Percentiles rank a stretch among this genome's conserved stretches.
These are phyloP conservation scores for Leptinotarsa peninsularis DNA, from an alignment of 2,888 invertebrate species.

Conservation along the genomic window DNA sequence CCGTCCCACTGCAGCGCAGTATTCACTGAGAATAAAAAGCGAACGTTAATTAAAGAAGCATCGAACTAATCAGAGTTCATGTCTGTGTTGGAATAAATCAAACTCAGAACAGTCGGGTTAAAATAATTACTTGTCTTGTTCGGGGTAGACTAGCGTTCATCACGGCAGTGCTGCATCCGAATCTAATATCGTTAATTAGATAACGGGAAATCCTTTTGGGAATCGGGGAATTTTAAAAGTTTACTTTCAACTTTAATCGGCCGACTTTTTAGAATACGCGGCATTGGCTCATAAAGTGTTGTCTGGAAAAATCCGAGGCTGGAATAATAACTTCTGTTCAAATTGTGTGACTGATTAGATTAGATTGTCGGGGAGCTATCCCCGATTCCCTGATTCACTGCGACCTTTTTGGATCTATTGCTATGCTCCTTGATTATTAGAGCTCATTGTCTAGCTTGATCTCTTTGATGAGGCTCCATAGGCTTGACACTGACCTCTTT, in stretches of 20 bases:
- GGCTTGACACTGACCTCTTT: too few species aligned
- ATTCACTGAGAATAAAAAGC: constrained; percentile 62
- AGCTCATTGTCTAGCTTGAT: too few species aligned
- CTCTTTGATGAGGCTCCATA: too few species aligned
- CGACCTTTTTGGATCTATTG: too few species aligned
- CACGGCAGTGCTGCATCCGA: constrained; percentile 66
- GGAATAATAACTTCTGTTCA: neutral
- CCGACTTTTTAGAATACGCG: constrained; percentile 29
- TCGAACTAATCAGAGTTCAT: constrained; percentile 67
- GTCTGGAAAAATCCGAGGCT: neutral
- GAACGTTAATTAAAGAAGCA: constrained; percentile 68
- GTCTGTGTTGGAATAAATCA: constrained; percentile 67
- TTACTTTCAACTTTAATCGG: constrained; percentile 53
- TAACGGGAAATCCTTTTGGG: constrained; percentile 63
- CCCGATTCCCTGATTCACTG: too few species aligned
- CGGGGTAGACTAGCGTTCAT: constrained; percentile 66
- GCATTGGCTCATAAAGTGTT: neutral
- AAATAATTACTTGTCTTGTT: constrained; percentile 68
- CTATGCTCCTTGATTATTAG: too few species aligned
- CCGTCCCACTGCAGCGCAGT: constrained; percentile 57
- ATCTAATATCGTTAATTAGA: constrained; percentile 68
- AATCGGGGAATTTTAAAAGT: constrained; percentile 59
- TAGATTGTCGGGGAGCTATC: too few species aligned
- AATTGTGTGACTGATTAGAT: too few species aligned
- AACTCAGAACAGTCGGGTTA: constrained; percentile 65